Evolutionary conservation across 1,140 invertebrate species (phyloP).

Genomic region (Drosophila persimilis): DNA sequence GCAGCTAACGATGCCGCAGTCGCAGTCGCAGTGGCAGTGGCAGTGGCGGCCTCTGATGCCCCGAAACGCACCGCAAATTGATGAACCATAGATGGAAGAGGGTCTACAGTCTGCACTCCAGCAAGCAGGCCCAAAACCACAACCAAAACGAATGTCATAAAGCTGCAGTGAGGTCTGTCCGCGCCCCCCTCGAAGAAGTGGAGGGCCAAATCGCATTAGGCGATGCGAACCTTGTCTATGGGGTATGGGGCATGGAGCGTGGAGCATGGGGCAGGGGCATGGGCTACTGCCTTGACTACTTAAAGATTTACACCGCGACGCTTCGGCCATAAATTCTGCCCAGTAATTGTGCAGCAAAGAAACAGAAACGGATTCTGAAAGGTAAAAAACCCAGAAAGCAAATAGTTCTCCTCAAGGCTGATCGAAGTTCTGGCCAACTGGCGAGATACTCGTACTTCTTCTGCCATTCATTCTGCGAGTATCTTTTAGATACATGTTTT

Average conservation of each 20-base stretch:
- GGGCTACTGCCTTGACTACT: slow-evolving; percentile 22
- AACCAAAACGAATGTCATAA: slow-evolving; percentile 59
- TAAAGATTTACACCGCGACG: slow-evolving; percentile 56
- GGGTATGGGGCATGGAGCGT: neutral
- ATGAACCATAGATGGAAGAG: slow-evolving; percentile 34
- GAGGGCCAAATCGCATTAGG: slow-evolving; percentile 51
- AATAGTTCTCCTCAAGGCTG: slow-evolving; percentile 50
- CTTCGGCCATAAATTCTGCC: slow-evolving; percentile 46
- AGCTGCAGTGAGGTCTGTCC: slow-evolving; percentile 39
- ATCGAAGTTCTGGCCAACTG: slow-evolving; percentile 38
- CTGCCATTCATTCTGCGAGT: neutral
- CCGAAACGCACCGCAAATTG: slow-evolving; percentile 53
- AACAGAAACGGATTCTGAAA: slow-evolving; percentile 1
- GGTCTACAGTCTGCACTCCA: slow-evolving; percentile 1
- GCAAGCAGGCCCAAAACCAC: slow-evolving; percentile 24
- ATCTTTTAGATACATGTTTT: slow-evolving; percentile 1
- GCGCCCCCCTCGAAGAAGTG: neutral
- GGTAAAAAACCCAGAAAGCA: slow-evolving; percentile 19
- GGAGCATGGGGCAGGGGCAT: no score
- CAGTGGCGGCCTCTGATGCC: slow-evolving; percentile 34
- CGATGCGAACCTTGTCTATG: slow-evolving; percentile 50
- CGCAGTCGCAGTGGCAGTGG: neutral
- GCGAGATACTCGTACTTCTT: slow-evolving; percentile 33
- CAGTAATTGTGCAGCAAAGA: slow-evolving; percentile 37
- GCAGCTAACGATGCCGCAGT: slow-evolving; percentile 37